Evolutionary conservation across 2,797 vertebrate species (phyloP), one percentile per base, ranked within the genome.

Genomic region (Peromyscus attwateri): DNA sequence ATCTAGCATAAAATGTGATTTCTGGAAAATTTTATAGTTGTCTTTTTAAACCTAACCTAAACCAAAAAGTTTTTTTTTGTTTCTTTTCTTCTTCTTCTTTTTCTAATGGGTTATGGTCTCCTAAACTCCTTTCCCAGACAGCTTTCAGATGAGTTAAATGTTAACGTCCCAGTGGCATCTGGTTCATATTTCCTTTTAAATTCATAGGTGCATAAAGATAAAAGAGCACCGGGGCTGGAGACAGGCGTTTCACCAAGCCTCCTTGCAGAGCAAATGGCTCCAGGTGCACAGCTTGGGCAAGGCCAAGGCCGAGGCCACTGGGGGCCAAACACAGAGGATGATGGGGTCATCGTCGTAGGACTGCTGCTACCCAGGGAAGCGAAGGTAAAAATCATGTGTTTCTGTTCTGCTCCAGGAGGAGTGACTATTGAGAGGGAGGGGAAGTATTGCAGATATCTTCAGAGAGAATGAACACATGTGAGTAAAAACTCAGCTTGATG

Each of bases 131-230:
- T 37, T 60, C 75, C 52, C 34, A 64, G 91, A 84, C 73, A 73
- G 60, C 60, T 80, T 87, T 96, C 82, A 43, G 60, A 90, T 68
- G 83, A 84, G 37, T 83, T 87, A 83, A 89, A 80, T 84, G 79
- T 49, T 40, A 91, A 91, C 73, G 66, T 91, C 57, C 81, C 60
- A 52, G 70, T 55, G 90, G 76, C 64, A 93, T 89, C 94, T 96
- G 94, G 89, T 91, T 96, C 66, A 29, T 46, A 89, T 95, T 97
- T 93, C 73, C 70, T 77, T 96, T 87, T 43, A 64, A 95, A 93
- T 83, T 91, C 94, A 83, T 57, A 43, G 75, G 29, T 55, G 19
- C 64, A 6, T 76, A 71, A 91, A 96, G 87, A 84, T 84, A 79
- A 87, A 95, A 91, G 60, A 85, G 34, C 31, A 37, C 31, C 1